These are phyloP conservation scores for Catharus ustulatus DNA, from an alignment of 2,797 vertebrate genomes.

Conservation along the genomic window DNA sequence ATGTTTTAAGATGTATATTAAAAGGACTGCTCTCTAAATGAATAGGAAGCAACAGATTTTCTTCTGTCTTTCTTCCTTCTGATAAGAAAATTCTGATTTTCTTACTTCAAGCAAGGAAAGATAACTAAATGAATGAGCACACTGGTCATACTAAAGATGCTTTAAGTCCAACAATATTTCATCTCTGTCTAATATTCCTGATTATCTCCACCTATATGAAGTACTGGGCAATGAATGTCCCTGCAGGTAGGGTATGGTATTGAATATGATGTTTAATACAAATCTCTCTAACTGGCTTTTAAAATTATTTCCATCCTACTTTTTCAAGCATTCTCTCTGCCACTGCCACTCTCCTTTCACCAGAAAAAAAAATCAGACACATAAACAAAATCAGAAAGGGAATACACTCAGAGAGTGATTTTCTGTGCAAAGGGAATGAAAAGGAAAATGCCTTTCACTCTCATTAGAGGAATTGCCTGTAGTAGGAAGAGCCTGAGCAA, in stretches of 20 bases:
- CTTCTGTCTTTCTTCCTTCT: neutral
- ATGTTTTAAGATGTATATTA: neutral
- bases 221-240: neutral
- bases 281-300: neutral
- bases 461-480: neutral
- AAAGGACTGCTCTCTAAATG: neutral
- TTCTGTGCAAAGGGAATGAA: neutral
- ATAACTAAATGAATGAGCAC: neutral
- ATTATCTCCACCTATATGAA: neutral
- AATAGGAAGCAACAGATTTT: neutral
- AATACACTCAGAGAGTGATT: neutral
- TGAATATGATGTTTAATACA: neutral
- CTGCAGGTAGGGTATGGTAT: neutral
- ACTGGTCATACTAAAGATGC: neutral
- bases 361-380: neutral
- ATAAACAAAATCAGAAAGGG: neutral
- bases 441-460: neutral
- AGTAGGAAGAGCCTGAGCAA: neutral
- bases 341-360: neutral
- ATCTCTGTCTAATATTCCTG: neutral
- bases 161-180: neutral
- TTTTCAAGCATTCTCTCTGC: neutral
- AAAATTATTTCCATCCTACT: neutral
- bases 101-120: neutral
- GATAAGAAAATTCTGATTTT: neutral